Percentiles rank a stretch among this genome's conserved stretches.
Conservation (phyloP, 2,113 vertebrate species). For the Mystacornis crossleyi region DNA sequence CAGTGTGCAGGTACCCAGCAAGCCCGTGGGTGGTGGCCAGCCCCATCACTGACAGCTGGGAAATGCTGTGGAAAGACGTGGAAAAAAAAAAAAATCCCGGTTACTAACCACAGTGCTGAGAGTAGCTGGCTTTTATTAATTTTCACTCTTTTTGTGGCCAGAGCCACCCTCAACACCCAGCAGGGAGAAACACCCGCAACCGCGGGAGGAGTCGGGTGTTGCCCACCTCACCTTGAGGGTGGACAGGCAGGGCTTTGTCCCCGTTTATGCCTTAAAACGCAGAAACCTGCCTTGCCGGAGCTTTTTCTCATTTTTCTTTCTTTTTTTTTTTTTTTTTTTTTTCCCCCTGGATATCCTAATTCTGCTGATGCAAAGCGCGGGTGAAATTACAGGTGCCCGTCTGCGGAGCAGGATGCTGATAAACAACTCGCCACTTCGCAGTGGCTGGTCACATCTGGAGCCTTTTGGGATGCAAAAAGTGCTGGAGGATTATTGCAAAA, state of each 20-base stretch:
- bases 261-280: neutral
- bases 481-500: slow-evolving; percentile 82
- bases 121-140: neutral
- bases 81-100: neutral
- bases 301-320: neutral
- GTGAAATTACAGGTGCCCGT: slow-evolving; percentile 78
- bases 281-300: slow-evolving; percentile 18
- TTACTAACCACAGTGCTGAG: neutral
- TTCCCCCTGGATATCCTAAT: slow-evolving; percentile 48
- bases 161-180: neutral
- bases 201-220: neutral
- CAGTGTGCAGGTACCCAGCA: neutral
- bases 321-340: neutral
- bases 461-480: slow-evolving; percentile 80
- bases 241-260: neutral
- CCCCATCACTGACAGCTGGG: neutral
- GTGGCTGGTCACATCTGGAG: slow-evolving; percentile 82
- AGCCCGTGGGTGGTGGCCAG: neutral
- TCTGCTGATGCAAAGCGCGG: slow-evolving; percentile 73
- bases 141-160: neutral
- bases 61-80: neutral
- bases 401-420: slow-evolving; percentile 70
- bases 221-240: neutral
- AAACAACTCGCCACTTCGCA: slow-evolving; percentile 80
- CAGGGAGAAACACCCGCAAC: neutral